Percentiles rank a stretch among this genome's conserved stretches.
Conservation (phyloP, 53 echinoderm and acorn worm genomes). For the Pentamera pediparva region DNA sequence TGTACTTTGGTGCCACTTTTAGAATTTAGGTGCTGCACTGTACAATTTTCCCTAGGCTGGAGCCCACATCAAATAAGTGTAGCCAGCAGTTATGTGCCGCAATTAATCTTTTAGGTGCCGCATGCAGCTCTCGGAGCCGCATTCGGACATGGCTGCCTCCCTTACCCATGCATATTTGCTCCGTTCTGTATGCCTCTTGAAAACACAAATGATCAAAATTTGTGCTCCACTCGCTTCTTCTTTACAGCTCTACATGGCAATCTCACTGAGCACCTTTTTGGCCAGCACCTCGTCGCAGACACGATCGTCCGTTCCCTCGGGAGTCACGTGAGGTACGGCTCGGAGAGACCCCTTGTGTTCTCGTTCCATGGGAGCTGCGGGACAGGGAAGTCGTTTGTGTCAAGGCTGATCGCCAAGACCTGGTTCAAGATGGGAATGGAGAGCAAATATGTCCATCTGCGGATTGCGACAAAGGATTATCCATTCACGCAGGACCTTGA, state of each 20-base stretch:
- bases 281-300: constrained; percentile 65
- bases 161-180: too few species aligned
- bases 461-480: constrained; percentile 42
- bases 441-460: constrained; percentile 74
- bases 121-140: too few species aligned
- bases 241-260: constrained; percentile 47
- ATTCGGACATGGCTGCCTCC: too few species aligned
- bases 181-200: too few species aligned
- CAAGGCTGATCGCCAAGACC: constrained; percentile 66
- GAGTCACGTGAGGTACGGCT: constrained; percentile 40
- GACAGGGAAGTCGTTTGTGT: constrained; percentile 80
- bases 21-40: too few species aligned
- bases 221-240: neutral
- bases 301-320: constrained; percentile 53
- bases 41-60: too few species aligned
- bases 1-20: too few species aligned
- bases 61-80: too few species aligned
- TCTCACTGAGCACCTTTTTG: constrained; percentile 43
- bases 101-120: too few species aligned
- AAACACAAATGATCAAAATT: too few species aligned
- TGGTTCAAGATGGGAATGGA: constrained; percentile 64
- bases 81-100: too few species aligned
- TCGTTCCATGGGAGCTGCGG: constrained; percentile 92
- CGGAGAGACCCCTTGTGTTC: constrained; percentile 65
- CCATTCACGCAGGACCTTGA: neutral